Base-by-base conservation (phyloP, 2,888 invertebrate genomes). In the Rhingia campestris region DNA sequence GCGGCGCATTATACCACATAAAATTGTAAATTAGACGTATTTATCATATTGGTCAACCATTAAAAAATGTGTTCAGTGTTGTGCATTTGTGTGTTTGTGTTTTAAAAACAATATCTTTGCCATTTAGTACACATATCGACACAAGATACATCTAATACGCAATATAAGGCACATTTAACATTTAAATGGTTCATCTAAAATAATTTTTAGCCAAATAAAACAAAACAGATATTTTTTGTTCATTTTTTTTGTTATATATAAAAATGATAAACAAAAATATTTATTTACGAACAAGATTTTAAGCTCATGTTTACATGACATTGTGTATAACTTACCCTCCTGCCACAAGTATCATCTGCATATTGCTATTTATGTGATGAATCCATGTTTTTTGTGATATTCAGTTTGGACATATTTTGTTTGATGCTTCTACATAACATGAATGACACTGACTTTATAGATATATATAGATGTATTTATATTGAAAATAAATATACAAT, bases 291-390 rank as follows among this genome's bases (percentile, higher is more conserved):
- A 47, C 39, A 73, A 35, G n/a, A 66, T 22, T 56, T 53, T 53
- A 12, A 49, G 39, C 56, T 56, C 70, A 81, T 70, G 47, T 54
- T 47, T 32, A 70, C 43, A 82, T 84, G 72, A 69, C 54, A 59
- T 61, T 73, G 39, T 73, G 39, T 70, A 49, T 47, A 81, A 91
- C 91, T 91, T 91, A 91, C 91, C 91, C 91, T 89, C 91, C 91
- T 87, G 91, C 91, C 88, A 91, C 91, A 89, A 91, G 91, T 89
- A 91, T 91, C 91, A 91, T 91, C 91, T 91, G 91, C 91, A 91
- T 91, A 81, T 85, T 85, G 81, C 54, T 85, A 85, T 75, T 85
- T 81, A 85, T 81, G 81, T 81, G 85, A 81, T 85, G 85, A 72
- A 81, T 85, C 85, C 85, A 85, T 85, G 81, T 75, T 81, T 76